A percentile compares a stretch with the other conserved stretches of the same genome.
These are phyloP conservation scores for Trematomus loennbergii DNA, from an alignment of 2,113 vertebrate species.

Conservation along the genomic window DNA sequence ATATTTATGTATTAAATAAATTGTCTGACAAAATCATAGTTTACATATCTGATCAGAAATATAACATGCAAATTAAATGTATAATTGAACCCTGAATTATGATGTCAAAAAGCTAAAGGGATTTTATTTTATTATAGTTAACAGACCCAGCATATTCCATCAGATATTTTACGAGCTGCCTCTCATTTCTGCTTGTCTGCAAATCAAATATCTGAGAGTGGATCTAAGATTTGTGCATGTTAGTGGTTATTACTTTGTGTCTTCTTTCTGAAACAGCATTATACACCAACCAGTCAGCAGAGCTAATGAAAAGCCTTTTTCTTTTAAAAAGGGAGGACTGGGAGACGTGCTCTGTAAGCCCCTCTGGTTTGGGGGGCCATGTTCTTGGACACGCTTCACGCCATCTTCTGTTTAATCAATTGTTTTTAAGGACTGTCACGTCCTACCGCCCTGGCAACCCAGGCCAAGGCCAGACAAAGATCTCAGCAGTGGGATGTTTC, in stretches of 20 bases:
- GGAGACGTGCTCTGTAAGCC: background rate
- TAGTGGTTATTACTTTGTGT: background rate
- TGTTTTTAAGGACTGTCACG: constrained; percentile 31
- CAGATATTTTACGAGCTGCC: background rate
- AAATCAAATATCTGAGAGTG: background rate
- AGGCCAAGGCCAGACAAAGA: constrained; percentile 50
- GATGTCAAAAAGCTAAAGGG: background rate
- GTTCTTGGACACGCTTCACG: constrained; percentile 56
- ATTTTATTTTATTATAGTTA: background rate
- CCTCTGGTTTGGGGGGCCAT: constrained; percentile 21
- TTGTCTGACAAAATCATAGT: background rate
- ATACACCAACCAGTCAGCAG: constrained; percentile 3
- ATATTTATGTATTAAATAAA: background rate
- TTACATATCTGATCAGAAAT: background rate
- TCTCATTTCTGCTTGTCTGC: background rate
- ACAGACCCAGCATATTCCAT: background rate
- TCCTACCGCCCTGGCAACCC: constrained; percentile 45
- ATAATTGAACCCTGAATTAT: background rate
- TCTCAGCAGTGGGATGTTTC: constrained; percentile 38
- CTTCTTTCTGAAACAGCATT: background rate
- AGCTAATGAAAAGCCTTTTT: background rate
- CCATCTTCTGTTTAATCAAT: constrained; percentile 46
- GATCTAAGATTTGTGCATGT: background rate
- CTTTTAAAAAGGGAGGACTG: background rate
- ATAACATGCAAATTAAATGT: background rate